Evolutionary conservation across 2,113 vertebrate species (phyloP), one percentile per base, ranked within the genome.

Genomic region (Irena cyanogastra): DNA sequence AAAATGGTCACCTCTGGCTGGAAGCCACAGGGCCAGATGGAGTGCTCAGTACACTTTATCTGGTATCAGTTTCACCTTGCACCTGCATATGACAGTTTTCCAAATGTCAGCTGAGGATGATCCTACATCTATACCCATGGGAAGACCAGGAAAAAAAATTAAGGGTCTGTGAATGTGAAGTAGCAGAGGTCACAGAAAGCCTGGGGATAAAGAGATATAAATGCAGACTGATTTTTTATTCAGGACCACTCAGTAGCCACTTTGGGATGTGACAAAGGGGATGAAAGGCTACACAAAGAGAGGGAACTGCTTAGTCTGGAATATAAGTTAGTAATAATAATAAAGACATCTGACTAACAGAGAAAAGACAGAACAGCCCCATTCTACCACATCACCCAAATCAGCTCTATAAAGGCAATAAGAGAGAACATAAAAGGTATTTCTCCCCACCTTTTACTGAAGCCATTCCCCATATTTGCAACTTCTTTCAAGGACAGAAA

Each of bases 401-500:
- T 45, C 72, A 41, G 24, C 72, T 66, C 59, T 42, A 63, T 16
- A 88, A 94, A 92, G 30, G 56, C 78, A 90, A 5, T 70, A 90
- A 93, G 52, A 33, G 39, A 91, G 49, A 94, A 82, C 60, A 90
- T 63, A 94, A 91, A 94, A 91, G 53, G n/a, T 53, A 18, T 75
- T 93, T 92, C 86, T 89, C 33, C n/a, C 42, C 39, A 78, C 70
- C 50, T 84, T 82, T 91, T 60, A 71, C 54, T 50, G 39, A 91
- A 65, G 87, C 81, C 39, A 26, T 89, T 92, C 72, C 89, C 83
- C 52, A 71, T 89, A 91, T 92, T 92, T 92, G 77, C 92, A 95
- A 88, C 89, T 92, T 91, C 95, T 96, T 96, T 97, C 91, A 95
- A 91, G 83, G 89, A 59, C 74, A 92, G 94, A 97, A 96, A 96